phyloP scores from a whole-genome alignment of 2,888 invertebrate genomes.

The Nemotelus nigrinus region DNA sequence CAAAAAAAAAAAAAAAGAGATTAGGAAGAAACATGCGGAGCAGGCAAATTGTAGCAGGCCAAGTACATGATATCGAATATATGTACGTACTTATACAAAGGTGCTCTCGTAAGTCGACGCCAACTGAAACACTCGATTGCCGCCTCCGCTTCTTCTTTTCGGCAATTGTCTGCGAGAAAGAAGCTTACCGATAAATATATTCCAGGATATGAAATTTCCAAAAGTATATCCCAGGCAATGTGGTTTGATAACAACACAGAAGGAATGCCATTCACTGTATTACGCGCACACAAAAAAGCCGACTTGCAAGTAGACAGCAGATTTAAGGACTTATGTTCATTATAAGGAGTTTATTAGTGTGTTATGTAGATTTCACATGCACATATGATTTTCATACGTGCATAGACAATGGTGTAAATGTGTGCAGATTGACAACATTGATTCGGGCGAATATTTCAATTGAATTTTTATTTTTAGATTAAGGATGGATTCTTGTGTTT shows the following conservation, averaged over 20 bases:
- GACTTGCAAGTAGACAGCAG: too few relatives aligned
- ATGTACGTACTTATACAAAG: background rate
- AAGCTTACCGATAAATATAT: background rate
- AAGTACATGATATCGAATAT: background rate
- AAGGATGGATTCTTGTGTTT: too few relatives aligned
- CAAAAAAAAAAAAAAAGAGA: background rate
- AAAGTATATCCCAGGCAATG: background rate
- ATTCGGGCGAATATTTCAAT: too few relatives aligned
- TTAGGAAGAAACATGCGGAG: background rate
- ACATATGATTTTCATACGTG: too few relatives aligned
- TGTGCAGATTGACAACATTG: too few relatives aligned
- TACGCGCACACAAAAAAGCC: too few relatives aligned
- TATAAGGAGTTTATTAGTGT: background rate
- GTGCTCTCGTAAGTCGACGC: background rate
- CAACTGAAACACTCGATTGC: background rate
- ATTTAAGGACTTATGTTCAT: conserved; percentile 22
- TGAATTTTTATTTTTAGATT: too few relatives aligned
- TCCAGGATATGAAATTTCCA: background rate
- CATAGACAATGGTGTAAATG: too few relatives aligned
- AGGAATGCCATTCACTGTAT: too few relatives aligned
- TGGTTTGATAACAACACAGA: background rate
- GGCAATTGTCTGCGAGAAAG: background rate
- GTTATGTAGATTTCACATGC: too few relatives aligned
- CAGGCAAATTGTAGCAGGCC: background rate
- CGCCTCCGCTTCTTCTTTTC: background rate